Percentiles rank a stretch among this genome's conserved stretches.
Conservation (phyloP, 2,797 vertebrate species). For the Artibeus jamaicensis region DNA sequence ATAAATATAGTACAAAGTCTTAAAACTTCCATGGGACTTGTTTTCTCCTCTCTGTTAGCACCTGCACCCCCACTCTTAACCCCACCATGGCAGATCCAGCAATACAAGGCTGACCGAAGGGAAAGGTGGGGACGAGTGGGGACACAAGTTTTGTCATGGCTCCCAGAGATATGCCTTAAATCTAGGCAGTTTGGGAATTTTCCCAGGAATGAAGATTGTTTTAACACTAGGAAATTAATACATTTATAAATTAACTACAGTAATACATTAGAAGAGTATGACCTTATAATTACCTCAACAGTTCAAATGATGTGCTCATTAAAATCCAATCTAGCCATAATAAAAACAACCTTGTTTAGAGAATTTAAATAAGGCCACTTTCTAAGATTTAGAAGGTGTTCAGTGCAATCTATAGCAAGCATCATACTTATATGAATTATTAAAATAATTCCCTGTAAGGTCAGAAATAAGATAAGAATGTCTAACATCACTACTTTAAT, state of each 20-base stretch:
- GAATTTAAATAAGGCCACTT: neutral
- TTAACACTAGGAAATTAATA: neutral
- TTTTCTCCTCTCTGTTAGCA: neutral
- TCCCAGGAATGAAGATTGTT: neutral
- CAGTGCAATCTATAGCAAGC: neutral
- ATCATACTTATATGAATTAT: neutral
- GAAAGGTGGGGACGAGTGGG: neutral
- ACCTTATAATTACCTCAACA: neutral
- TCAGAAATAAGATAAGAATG: neutral
- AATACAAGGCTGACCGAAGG: neutral
- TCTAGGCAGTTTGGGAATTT: neutral
- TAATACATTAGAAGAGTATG: neutral
- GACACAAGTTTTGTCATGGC: neutral
- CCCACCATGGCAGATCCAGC: neutral
- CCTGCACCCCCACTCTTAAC: fast-evolving
- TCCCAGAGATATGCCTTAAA: neutral
- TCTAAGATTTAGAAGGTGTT: neutral
- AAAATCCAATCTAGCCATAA: neutral
- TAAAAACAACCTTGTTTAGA: neutral
- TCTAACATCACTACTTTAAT: neutral
- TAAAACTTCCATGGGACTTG: neutral
- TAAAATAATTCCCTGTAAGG: neutral
- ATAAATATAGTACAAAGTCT: neutral
- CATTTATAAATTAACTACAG: neutral
- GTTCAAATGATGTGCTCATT: neutral